Evolutionary conservation across 2,113 vertebrate genomes (phyloP).

Genomic region (Dendrocopos noguchii): DNA sequence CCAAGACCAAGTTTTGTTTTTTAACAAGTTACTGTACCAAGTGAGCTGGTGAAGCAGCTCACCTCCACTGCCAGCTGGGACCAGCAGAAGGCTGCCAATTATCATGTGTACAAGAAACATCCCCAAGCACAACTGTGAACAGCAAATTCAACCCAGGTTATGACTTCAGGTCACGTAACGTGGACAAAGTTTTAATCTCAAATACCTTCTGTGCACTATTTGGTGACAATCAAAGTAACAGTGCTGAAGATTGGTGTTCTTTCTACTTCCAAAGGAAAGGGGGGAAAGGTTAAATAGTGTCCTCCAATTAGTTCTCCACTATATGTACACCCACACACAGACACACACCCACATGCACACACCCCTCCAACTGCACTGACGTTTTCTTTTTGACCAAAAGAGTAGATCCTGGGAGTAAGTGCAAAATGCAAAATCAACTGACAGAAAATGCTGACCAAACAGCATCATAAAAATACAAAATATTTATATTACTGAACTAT

Average conservation of each 20-base stretch:
- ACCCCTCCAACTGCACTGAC: conserved; percentile 78
- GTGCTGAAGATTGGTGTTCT: conserved; percentile 82
- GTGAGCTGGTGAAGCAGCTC: neutral
- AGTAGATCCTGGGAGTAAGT: conserved; percentile 82
- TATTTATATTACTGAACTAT: conserved; percentile 89
- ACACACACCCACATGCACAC: conserved; percentile 71
- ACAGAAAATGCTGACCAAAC: conserved; percentile 84
- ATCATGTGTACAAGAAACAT: conserved; percentile 20
- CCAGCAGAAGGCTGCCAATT: neutral
- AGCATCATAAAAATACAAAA: conserved; percentile 91
- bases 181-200: neutral
- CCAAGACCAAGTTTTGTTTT: neutral
- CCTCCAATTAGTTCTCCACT: conserved; percentile 81
- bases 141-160: conserved; percentile 69
- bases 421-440: conserved; percentile 90
- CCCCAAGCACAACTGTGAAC: conserved; percentile 54
- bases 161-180: conserved; percentile 52
- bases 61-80: neutral
- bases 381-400: conserved; percentile 82
- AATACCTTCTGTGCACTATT: conserved; percentile 61
- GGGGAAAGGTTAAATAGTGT: conserved; percentile 81
- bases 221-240: conserved; percentile 64
- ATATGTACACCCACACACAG: conserved; percentile 75
- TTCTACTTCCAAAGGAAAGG: conserved; percentile 80
- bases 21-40: neutral